Conservation (phyloP, 2,113 vertebrate genomes). For the Ploceus nigricollis region DNA sequence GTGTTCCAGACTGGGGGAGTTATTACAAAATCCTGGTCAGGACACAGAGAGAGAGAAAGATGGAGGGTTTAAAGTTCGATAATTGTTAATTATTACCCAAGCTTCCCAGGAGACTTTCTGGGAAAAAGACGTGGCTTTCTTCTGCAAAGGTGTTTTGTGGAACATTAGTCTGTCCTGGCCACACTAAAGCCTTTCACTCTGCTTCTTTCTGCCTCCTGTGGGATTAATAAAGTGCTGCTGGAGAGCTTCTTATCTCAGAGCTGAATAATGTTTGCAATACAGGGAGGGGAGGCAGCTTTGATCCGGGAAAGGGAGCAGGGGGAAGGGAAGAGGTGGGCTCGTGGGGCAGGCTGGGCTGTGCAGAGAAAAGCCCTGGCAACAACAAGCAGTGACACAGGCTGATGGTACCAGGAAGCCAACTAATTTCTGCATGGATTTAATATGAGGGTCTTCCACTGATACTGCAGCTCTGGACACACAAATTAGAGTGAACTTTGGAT, state of each 20-base stretch:
- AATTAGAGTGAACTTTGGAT: neutral
- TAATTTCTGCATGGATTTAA: neutral
- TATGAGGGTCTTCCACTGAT: neutral
- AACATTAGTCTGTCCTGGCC: slow-evolving; percentile 29
- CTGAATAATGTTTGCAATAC: slow-evolving; percentile 6
- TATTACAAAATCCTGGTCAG: neutral
- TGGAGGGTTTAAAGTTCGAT: neutral
- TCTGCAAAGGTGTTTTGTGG: neutral
- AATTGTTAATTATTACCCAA: slow-evolving; percentile 42
- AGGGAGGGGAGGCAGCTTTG: slow-evolving; percentile 27
- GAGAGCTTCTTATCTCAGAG: slow-evolving; percentile 40
- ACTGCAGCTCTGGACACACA: neutral
- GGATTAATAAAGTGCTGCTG: slow-evolving; percentile 55
- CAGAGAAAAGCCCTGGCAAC: neutral
- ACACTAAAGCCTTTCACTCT: neutral
- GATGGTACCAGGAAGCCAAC: neutral
- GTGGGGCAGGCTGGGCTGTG: neutral
- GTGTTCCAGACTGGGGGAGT: neutral
- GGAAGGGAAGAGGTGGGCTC: neutral
- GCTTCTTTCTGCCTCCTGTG: slow-evolving; percentile 22
- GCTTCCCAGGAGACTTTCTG: neutral
- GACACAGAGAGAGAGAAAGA: neutral
- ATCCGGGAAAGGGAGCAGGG: neutral
- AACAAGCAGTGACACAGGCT: neutral
- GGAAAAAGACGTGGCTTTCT: neutral